Evolutionary conservation across 1,140 invertebrate genomes (phyloP), one percentile per base, ranked within the genome.

Genomic region (honey bee (Apis mellifera)): DNA sequence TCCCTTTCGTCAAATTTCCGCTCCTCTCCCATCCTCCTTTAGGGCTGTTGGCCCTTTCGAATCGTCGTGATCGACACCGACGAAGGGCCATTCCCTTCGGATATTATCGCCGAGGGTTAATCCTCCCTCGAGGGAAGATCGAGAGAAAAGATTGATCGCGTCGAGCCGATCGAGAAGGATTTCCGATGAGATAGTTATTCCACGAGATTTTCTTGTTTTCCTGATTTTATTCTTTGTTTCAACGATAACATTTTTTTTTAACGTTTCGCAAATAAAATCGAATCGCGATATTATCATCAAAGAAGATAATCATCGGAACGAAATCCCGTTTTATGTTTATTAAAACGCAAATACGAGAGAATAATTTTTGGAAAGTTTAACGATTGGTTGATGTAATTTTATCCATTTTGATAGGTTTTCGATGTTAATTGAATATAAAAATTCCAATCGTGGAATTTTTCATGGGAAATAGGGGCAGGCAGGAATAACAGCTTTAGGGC

Each of bases 51-150:
- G 26, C 55, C 55, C 68, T 66, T 59, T 26, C 72, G 57, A 21
- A 59, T 68, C 62, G 23, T 62, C 55, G 65, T 15, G 69, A 86
- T 86, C 78, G 72, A 71, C 60, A 42, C 13, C 71, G 60, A 62
- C n/a, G 70, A 71, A 55, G 68, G 71, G 64, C 42, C 64, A 60
- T 82, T 84, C 79, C 68, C 48, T n/a, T 21, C 7, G 19, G 52
- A 77, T 80, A 86, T 83, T 87, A 86, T 86, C 75, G 64, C 69
- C n/a, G 76, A 71, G 50, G 59, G 62, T 70, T 73, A 80, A 87
- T 86, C 75, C 79, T 83, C 60, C 75, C 79, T 83, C 60, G 65
- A 26, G n/a, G 13, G 59, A 65, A 59, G 55, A 81, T 75, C 64
- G 23, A 23, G 32, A 7, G 54, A 57, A 74, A 81, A 74, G 62